Percentiles rank a stretch among this genome's conserved stretches.
phyloP scores from a whole-genome alignment of 2,797 vertebrate species.

The Aselliscus stoliczkanus region DNA sequence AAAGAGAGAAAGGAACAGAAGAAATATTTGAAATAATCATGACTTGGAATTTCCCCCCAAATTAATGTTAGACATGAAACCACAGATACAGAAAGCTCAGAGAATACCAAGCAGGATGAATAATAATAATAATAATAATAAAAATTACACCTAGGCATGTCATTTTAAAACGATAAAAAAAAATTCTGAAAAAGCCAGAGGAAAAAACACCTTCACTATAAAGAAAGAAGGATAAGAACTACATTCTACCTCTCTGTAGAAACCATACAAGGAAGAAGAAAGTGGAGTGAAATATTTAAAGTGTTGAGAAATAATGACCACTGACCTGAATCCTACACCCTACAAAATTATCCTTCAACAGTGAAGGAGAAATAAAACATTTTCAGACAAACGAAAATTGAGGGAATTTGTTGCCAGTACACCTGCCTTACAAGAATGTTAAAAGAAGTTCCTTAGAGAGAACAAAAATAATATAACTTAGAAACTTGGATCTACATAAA shows the following conservation, averaged over 20 bases:
- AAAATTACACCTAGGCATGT: not conserved
- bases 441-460: not conserved
- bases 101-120: not conserved
- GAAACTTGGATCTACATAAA: not conserved
- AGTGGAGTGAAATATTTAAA: not conserved
- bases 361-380: not conserved
- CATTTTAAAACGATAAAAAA: not conserved
- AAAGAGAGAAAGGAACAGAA: not conserved
- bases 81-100: not conserved
- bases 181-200: not conserved
- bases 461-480: not conserved
- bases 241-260: not conserved
- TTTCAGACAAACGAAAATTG: not conserved
- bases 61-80: not conserved
- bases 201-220: not conserved
- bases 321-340: not conserved
- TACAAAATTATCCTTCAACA: not conserved
- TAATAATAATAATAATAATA: not conserved
- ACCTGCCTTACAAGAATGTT: not conserved
- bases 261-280: not conserved
- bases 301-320: not conserved
- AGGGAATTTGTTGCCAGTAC: not conserved
- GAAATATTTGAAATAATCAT: not conserved
- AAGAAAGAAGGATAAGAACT: not conserved
- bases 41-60: too few species aligned